Evolutionary conservation across 2,113 vertebrate species (phyloP).

Genomic region (Carassius auratus): DNA sequence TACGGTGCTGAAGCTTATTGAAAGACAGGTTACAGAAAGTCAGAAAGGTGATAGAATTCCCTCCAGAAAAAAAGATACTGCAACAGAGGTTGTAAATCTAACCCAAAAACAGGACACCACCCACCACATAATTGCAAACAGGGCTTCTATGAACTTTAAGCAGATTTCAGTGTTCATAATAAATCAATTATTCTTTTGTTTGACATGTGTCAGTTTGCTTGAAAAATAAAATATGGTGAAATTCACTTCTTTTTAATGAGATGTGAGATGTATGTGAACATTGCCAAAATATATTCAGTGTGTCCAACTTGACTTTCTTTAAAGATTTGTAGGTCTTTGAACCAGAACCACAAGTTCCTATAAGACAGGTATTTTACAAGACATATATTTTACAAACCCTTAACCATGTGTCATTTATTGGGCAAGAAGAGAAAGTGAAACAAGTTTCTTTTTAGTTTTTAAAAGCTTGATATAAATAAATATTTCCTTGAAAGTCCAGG

Average conservation of each 20-base stretch:
- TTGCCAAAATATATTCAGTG: neutral
- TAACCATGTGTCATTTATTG: constrained; percentile 27
- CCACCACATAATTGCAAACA: constrained; percentile 53
- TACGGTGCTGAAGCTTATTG: neutral
- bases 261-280: neutral
- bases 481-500: constrained; percentile 6
- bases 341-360: constrained; percentile 5
- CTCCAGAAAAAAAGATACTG: constrained; percentile 34
- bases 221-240: constrained; percentile 35
- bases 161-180: neutral
- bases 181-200: constrained; percentile 1
- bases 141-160: constrained; percentile 35
- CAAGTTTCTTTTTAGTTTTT: neutral
- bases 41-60: constrained; percentile 32
- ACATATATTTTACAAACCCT: neutral
- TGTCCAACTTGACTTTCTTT: neutral
- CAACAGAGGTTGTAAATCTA: constrained; percentile 43
- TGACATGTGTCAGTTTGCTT: constrained; percentile 29
- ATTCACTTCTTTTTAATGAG: neutral
- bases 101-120: constrained; percentile 46
- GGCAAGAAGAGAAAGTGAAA: neutral
- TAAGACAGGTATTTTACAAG: neutral
- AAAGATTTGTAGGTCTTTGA: neutral
- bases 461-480: constrained; percentile 5
- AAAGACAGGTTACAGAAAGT: constrained; percentile 13